Evolutionary conservation across 1,140 invertebrate genomes (phyloP), one percentile per base, ranked within the genome.

Genomic region (Leptoteleia sp.): DNA sequence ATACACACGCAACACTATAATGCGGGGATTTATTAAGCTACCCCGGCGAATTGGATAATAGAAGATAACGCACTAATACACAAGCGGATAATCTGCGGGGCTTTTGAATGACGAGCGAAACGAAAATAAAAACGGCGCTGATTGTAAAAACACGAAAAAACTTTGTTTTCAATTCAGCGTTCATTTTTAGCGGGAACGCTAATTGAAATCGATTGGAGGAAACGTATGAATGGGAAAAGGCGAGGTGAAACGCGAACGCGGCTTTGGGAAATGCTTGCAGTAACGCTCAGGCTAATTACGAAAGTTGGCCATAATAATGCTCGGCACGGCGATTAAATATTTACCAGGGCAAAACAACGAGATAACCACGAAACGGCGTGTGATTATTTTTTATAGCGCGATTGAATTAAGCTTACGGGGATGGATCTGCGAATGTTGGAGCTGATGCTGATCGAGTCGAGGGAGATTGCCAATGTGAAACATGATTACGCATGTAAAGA

Each of bases 401-500:
- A 79, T 71, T 75, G 65, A 75, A 79, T 79, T 79, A 79, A 75
- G 70, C 62, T 64, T 71, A 59, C 43, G 48, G 70, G 61, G 50
- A 52, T 54, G 68, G 43, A 68, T 47, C 45, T 54, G 61, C 31
- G 57, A 35, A 43, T 19, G 48, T 59, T 43, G 4, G n/a, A n/a
- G 29, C 13, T 42, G 68, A 25, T 40, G 76, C 62, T 71, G 70
- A 75, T 73, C 64, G 50, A 65, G 59, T 15, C 35, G 27, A 12
- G 47, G 16, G 40, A 79, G 45, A 86, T 80, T 76, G 83, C 85
- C 86, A 88, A 88, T 86, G 84, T 77, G 82, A 87, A 87, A 83
- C 82, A 85, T 88, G 87, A 88, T 88, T 88, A 87, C 85, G 86
- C 81, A 82, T 77, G 80, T 80, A 81, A 84, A 87, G 87, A 86